Evolutionary conservation across 2,797 vertebrate species (phyloP), one percentile per base, ranked within the genome.

Genomic region (Amazonetta brasiliensis): DNA sequence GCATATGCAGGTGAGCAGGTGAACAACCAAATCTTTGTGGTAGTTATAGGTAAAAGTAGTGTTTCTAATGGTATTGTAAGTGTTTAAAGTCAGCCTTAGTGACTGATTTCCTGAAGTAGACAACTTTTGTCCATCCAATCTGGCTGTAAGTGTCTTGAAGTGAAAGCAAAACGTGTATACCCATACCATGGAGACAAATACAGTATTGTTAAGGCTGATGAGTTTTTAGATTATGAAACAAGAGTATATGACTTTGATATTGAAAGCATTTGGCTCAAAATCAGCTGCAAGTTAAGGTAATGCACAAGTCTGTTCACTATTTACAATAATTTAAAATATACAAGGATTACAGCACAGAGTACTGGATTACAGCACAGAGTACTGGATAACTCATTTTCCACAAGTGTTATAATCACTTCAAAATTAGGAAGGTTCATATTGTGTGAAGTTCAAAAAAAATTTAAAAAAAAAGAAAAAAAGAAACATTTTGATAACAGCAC

Each of bases 91-190:
- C 12, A 19, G 26, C 11, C 10, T 33, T 6, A 2, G 25, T 59
- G 25, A 3, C 25, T 79, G 37, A 55, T 52, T 55, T 35, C 15
- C 44, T 76, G 1, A 35, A 54, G 6, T 1, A 50, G 35, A 41
- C 23, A 60, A 62, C 6, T 44, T 6, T 35, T 20, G 20, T 58
- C n/a, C 11, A 10, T 44, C 12, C 1, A 37, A 8, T 62, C 19
- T 85, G 20, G 2, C 7, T 41, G 1, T 26, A 87, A 35, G 4
- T 39, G 2, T 8, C 52, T 41, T 26, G 37, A 94, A 90, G 9
- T 5, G 12, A 26, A 12, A 68, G 7, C 9, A 58, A 80, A 54
- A 48, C 19, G 12, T 52, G 4, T 0, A 0, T 43, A 67, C 2
- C 7, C 7, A 4, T 17, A n/a, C 2, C 22, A 7, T 13, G 18